A percentile compares a stretch with the other conserved stretches of the same genome.
These are phyloP conservation scores for Hesperophylax magnus DNA, from an alignment of 1,140 invertebrate genomes.

Conservation along the genomic window DNA sequence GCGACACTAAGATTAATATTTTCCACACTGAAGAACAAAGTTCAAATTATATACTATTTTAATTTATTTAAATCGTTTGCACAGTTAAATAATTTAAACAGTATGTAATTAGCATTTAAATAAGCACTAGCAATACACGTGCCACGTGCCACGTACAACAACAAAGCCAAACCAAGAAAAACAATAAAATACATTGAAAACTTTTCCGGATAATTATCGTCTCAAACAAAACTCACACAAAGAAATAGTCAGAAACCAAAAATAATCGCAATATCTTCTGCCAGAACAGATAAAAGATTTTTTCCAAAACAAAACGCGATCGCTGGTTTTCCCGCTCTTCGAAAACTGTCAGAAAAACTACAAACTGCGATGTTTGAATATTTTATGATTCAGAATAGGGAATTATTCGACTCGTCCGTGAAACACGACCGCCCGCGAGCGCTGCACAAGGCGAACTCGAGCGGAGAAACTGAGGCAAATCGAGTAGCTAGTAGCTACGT, in stretches of 20 bases:
- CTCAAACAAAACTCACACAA: too few relatives aligned
- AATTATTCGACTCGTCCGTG: neutral
- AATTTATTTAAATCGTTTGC: neutral
- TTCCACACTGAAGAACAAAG: too few relatives aligned
- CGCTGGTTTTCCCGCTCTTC: neutral
- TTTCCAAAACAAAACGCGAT: neutral
- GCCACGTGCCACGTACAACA: neutral
- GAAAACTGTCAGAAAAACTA: constrained; percentile 15
- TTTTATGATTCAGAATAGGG: neutral
- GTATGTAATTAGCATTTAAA: neutral
- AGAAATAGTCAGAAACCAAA: too few relatives aligned
- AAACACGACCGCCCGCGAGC: constrained; percentile 34
- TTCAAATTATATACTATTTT: too few relatives aligned
- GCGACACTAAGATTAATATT: too few relatives aligned
- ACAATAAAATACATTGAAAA: neutral
- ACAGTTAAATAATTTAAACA: neutral
- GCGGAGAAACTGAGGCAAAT: neutral
- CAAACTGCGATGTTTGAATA: neutral
- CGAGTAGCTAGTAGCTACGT: neutral
- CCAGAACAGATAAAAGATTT: neutral
- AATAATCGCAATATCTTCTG: neutral
- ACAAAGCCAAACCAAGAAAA: neutral
- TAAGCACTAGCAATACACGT: neutral
- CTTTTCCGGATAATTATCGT: too few relatives aligned
- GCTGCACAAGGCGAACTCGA: constrained; percentile 52